Percentiles rank a stretch among this genome's conserved stretches.
phyloP scores from a whole-genome alignment of 2,888 invertebrate species.

The Mantis religiosa region DNA sequence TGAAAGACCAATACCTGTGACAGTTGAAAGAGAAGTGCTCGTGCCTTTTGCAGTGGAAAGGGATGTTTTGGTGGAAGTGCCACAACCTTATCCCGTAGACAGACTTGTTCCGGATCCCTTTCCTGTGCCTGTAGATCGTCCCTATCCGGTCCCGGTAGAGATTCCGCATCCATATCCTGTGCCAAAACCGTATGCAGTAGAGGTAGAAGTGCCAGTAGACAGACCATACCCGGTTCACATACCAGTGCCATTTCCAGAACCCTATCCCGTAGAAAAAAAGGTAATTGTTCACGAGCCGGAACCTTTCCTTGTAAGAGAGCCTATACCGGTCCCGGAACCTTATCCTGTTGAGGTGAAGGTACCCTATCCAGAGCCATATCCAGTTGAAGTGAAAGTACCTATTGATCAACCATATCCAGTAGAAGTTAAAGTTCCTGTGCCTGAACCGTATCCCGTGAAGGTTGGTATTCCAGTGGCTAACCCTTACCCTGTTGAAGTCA shows the following conservation, averaged over 20 bases:
- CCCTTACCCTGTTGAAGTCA: constrained; percentile 62
- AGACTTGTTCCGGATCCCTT: constrained; percentile 62
- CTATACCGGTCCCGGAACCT: constrained; percentile 44
- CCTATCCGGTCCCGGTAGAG: constrained; percentile 12
- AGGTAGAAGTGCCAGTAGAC: constrained; percentile 23
- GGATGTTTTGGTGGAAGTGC: constrained; percentile 36
- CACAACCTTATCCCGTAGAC: constrained; percentile 41
- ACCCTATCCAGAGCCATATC: constrained; percentile 8
- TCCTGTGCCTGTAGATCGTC: constrained; percentile 42
- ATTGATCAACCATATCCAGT: constrained; percentile 68
- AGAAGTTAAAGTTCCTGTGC: constrained; percentile 56
- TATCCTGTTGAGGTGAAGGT: constrained; percentile 35
- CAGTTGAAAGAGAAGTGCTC: too few relatives aligned
- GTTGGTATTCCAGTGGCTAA: constrained; percentile 37
- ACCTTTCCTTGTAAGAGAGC: constrained; percentile 51
- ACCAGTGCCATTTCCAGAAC: constrained; percentile 44
- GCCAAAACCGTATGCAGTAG: neutral
- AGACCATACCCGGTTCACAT: constrained; percentile 55
- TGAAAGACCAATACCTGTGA: constrained; percentile 55
- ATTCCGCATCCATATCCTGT: neutral
- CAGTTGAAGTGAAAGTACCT: constrained; percentile 59
- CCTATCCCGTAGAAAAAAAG: neutral
- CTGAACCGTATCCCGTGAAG: constrained; percentile 49
- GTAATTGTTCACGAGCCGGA: constrained; percentile 51
- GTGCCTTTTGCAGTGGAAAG: neutral